Conservation (phyloP, 2,888 invertebrate species). For the Apeira syringaria region DNA sequence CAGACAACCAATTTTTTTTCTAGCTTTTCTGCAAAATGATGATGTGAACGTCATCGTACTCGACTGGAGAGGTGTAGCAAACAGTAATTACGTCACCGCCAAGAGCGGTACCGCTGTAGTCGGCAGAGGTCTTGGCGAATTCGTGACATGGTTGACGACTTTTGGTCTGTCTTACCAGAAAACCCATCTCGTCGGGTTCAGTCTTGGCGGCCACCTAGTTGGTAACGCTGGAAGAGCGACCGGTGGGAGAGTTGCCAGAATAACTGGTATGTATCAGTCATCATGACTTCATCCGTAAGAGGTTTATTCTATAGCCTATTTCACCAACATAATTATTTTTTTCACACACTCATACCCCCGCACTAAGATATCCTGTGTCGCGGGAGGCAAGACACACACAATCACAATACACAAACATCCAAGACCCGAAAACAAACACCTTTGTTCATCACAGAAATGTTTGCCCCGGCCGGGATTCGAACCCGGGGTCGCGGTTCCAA, state of each 20-base stretch:
- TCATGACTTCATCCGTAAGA: no score
- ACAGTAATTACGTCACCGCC: constrained; percentile 56
- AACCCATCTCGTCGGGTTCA: constrained; percentile 69
- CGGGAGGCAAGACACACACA: no score
- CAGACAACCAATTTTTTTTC: no score
- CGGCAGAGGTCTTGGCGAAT: constrained; percentile 50
- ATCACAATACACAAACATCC: no score
- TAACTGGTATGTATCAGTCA: constrained; percentile 60
- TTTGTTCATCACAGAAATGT: no score
- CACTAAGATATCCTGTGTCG: no score
- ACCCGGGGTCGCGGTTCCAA: no score
- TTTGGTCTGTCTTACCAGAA: constrained; percentile 46
- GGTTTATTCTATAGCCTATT: no score
- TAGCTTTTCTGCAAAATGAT: constrained; percentile 50
- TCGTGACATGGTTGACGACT: constrained; percentile 48
- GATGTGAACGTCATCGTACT: constrained; percentile 69
- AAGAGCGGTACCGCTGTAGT: constrained; percentile 47
- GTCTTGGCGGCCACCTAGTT: constrained; percentile 70
- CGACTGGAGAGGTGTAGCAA: constrained; percentile 65
- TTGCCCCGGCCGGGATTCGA: no score
- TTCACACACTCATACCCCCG: no score
- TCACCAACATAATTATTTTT: no score
- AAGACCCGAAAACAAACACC: no score
- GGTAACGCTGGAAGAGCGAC: constrained; percentile 61
- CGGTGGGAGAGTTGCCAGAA: constrained; percentile 46